Evolutionary conservation across 2,113 vertebrate species (phyloP), one percentile per base, ranked within the genome.

Genomic region (Cariama cristata): DNA sequence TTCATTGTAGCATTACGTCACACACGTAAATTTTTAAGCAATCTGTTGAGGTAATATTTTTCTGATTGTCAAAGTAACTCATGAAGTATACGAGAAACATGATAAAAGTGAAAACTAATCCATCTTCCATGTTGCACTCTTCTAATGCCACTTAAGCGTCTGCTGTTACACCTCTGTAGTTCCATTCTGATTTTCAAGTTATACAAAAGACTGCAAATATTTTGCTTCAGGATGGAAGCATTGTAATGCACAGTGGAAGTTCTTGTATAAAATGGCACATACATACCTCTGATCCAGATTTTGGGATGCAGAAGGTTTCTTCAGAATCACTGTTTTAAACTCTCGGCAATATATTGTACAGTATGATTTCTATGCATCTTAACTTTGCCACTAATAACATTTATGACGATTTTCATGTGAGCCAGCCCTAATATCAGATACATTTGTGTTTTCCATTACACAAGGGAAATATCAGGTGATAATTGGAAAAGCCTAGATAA

Each of bases 401-500:
- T 81, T 71, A 66, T 24, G 75, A 33, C 23, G 40, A 24, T 82
- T 96, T 94, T 75, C 33, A 45, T 38, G 28, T n/a, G 9, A 88
- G 40, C 12, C n/a, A 32, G 35, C 5, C 56, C 30, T 89, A 82
- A n/a, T 89, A 93, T 75, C 53, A 73, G 45, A 59, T 53, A 62
- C 45, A 58, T 73, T 79, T 8, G 6, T 52, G 10, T 93, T 96
- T 94, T 91, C 77, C 72, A 50, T 84, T 83, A 58, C 26, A 67
- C 32, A 60, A 58, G 49, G 44, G 59, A 88, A 95, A 90, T 87
- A 90, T 28, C 67, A 71, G 47, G 22, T 60, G 64, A 79, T 79
- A 91, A 86, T 2, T 92, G 64, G 79, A 93, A 97, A 91, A 94
- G 26, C 44, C 63, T 79, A 64, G 72, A 86, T 66, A 88, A 81